These are phyloP conservation scores for Limnephilus auricula DNA, from an alignment of 2,888 invertebrate species.

Conservation along the genomic window DNA sequence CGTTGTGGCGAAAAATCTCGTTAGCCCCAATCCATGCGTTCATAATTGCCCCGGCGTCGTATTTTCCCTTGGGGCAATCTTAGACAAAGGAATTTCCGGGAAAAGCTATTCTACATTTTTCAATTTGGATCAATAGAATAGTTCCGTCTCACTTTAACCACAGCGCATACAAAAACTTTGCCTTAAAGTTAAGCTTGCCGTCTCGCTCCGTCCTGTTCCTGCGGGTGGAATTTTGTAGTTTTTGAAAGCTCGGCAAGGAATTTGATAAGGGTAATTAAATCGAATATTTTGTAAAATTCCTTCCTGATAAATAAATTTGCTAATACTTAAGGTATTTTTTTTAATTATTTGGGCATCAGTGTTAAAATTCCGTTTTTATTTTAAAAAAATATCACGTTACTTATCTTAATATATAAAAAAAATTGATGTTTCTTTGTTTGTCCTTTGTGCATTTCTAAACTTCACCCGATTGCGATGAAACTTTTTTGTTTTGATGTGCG, in stretches of 20 bases:
- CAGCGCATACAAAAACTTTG: slow-evolving; percentile 46
- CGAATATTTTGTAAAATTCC: not conserved
- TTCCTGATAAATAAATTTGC: not conserved
- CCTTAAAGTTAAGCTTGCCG: slow-evolving; percentile 7
- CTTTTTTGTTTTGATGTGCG: too few relatives aligned
- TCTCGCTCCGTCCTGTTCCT: slow-evolving; percentile 6
- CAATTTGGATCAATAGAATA: slow-evolving; percentile 53
- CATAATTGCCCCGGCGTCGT: not conserved
- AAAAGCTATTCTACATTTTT: slow-evolving; percentile 46
- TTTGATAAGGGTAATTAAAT: not conserved
- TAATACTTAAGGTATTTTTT: not conserved
- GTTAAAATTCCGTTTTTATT: not conserved
- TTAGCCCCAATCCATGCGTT: not conserved
- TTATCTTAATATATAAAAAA: too few relatives aligned
- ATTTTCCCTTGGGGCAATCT: slow-evolving; percentile 24
- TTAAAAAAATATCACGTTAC: too few relatives aligned
- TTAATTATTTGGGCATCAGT: not conserved
- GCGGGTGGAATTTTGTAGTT: slow-evolving; percentile 49
- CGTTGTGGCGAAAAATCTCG: not conserved
- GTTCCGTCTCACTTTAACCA: slow-evolving; percentile 48
- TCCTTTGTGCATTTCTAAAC: too few relatives aligned
- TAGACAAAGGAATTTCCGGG: slow-evolving; percentile 41
- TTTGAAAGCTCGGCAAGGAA: slow-evolving; percentile 34
- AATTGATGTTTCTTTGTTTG: too few relatives aligned
- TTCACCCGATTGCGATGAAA: too few relatives aligned